A percentile compares a stretch with the other conserved stretches of the same genome.
These are phyloP conservation scores for Addax nasomaculatus DNA, from an alignment of 2,113 vertebrate species.

Conservation along the genomic window DNA sequence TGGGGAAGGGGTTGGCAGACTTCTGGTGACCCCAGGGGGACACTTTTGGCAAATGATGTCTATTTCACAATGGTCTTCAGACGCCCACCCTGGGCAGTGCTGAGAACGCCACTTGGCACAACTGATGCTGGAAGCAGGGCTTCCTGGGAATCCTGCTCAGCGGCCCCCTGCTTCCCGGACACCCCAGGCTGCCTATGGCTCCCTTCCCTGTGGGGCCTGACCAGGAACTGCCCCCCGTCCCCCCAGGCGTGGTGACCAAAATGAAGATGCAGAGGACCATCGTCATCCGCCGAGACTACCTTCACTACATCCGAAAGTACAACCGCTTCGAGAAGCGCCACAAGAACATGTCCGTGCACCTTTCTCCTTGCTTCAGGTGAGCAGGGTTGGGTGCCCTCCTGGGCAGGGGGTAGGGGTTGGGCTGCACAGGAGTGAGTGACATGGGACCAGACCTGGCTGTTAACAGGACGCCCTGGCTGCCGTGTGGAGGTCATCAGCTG, in stretches of 20 bases:
- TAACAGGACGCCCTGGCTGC: background rate
- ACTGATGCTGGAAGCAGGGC: background rate
- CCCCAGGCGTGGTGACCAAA: constrained; percentile 94
- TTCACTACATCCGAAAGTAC: constrained; percentile 99
- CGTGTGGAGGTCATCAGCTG: background rate
- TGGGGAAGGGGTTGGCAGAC: constrained; percentile 14
- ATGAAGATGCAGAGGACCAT: constrained; percentile 99
- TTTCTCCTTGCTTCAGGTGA: constrained; percentile 96
- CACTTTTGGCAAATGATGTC: constrained; percentile 43
- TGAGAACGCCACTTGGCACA: constrained; percentile 4
- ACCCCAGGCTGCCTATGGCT: too few relatives aligned
- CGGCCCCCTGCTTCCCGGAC: background rate
- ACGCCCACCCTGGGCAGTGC: background rate
- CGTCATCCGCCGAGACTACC: constrained; percentile 95
- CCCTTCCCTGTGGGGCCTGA: background rate
- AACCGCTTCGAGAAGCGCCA: constrained; percentile 99
- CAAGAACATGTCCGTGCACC: constrained; percentile 98
- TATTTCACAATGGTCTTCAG: constrained; percentile 55
- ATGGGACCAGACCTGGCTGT: fast-evolving
- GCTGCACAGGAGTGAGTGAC: too few relatives aligned
- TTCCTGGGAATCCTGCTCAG: background rate
- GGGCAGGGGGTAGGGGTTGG: background rate
- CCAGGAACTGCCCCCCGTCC: fast-evolving
- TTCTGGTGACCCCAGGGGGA: background rate
- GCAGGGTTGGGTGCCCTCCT: fast-evolving